Conservation (phyloP, 2,797 vertebrate genomes). For the Epinephelus coioides region DNA sequence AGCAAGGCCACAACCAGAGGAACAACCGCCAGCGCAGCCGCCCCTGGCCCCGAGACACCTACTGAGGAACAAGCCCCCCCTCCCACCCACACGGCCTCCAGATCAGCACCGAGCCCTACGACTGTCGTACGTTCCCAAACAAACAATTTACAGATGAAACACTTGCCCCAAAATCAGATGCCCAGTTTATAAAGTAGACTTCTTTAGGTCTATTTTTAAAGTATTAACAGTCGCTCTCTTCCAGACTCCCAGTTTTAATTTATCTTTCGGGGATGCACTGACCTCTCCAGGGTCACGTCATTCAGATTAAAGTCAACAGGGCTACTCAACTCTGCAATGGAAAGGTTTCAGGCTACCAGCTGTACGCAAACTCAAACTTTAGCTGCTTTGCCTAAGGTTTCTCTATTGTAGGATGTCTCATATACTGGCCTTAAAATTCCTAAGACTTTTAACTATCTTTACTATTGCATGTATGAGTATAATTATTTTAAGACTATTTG, state of each 20-base stretch:
- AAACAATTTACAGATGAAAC: slow-evolving; percentile 6
- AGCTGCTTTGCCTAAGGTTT: slow-evolving; percentile 79
- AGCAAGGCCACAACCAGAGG: slow-evolving; percentile 92
- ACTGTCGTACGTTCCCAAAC: slow-evolving; percentile 29
- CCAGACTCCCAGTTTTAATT: slow-evolving; percentile 41
- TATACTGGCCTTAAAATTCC: slow-evolving; percentile 86
- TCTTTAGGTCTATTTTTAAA: slow-evolving; percentile 35
- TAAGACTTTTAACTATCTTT: slow-evolving; percentile 83
- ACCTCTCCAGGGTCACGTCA: slow-evolving; percentile 39
- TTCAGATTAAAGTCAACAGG: slow-evolving; percentile 72
- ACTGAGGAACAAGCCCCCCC: slow-evolving; percentile 81
- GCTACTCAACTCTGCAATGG: slow-evolving; percentile 73
- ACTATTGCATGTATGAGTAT: slow-evolving; percentile 86
- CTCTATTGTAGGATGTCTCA: slow-evolving; percentile 81
- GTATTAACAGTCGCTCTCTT: slow-evolving; percentile 36
- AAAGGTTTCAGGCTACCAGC: slow-evolving; percentile 77
- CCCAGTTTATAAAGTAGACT: slow-evolving; percentile 42
- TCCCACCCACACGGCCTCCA: slow-evolving; percentile 27
- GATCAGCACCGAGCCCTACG: slow-evolving; percentile 35
- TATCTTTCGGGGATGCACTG: slow-evolving; percentile 27
- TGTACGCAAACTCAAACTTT: slow-evolving; percentile 74
- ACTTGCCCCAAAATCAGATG: slow-evolving; percentile 12
- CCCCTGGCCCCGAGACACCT: slow-evolving; percentile 96
- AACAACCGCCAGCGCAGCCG: slow-evolving; percentile 94
- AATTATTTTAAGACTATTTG: slow-evolving; percentile 87